Conservation (phyloP, 2,113 vertebrate genomes). For the Peromyscus polionotus region DNA sequence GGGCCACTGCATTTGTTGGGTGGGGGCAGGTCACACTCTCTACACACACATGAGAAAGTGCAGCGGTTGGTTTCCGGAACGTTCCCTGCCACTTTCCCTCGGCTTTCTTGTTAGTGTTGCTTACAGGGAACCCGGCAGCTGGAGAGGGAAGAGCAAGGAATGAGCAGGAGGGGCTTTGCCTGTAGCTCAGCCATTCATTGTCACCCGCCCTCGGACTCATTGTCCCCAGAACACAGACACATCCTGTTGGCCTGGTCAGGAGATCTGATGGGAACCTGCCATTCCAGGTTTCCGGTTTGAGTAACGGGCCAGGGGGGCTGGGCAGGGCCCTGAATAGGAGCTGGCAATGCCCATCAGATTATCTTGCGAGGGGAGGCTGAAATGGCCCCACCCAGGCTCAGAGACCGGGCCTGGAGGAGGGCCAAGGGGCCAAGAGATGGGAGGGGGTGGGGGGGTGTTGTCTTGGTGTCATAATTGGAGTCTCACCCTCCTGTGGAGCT, state of each 20-base stretch:
- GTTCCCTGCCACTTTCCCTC: neutral
- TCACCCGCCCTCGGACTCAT: conserved; percentile 72
- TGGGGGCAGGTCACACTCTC: neutral
- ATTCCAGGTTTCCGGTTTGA: conserved; percentile 79
- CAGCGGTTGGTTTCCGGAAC: neutral
- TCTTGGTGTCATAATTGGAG: neutral
- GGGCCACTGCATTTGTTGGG: neutral
- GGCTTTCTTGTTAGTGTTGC: conserved; percentile 3
- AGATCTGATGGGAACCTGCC: conserved; percentile 71
- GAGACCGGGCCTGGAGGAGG: conserved; percentile 53
- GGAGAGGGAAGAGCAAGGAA: conserved; percentile 27
- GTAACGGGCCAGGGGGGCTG: conserved; percentile 59
- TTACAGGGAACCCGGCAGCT: neutral
- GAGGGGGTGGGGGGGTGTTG: neutral
- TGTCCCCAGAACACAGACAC: conserved; percentile 78
- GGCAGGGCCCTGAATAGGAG: conserved; percentile 74
- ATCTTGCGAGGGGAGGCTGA: conserved; percentile 59
- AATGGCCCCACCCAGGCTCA: conserved; percentile 59
- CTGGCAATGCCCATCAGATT: conserved; percentile 81
- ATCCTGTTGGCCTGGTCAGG: conserved; percentile 76
- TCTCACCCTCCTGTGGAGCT: neutral
- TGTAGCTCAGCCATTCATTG: conserved; percentile 60
- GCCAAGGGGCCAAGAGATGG: conserved; percentile 48
- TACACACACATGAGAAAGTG: conserved; percentile 5
- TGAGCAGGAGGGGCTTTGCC: conserved; percentile 52